These are phyloP conservation scores for Biston stratarius DNA, from an alignment of 2,888 invertebrate species.

Conservation along the genomic window DNA sequence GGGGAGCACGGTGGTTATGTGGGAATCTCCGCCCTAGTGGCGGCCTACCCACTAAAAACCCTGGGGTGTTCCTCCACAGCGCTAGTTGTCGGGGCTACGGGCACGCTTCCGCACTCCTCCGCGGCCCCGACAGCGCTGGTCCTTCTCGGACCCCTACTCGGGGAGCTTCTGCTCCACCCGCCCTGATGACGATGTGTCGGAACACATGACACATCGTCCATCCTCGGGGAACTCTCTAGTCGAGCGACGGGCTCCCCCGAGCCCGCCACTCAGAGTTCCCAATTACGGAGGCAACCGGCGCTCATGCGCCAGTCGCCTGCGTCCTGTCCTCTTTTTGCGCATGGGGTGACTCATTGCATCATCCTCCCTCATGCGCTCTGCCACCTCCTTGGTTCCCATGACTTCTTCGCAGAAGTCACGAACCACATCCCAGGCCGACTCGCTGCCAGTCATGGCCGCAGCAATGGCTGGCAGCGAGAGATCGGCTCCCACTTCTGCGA, in stretches of 20 bases:
- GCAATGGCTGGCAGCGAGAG: too few species aligned
- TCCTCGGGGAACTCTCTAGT: neutral
- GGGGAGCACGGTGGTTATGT: too few species aligned
- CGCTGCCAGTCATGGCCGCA: too few species aligned
- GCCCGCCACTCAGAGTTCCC: constrained; percentile 2
- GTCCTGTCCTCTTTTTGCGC: neutral
- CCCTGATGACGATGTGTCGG: neutral
- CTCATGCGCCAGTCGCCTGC: neutral
- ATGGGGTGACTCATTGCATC: neutral
- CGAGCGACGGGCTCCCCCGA: neutral
- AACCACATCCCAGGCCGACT: too few species aligned
- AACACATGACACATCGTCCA: neutral
- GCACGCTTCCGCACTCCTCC: too few species aligned
- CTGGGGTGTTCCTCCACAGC: too few species aligned
- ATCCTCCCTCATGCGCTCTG: neutral
- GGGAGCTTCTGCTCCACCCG: neutral
- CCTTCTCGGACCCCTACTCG: neutral
- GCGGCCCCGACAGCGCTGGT: neutral
- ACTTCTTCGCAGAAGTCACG: too few species aligned
- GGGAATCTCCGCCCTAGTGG: too few species aligned
- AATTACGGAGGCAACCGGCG: neutral
- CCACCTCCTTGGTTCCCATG: too few species aligned
- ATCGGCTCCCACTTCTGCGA: too few species aligned
- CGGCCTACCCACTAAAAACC: too few species aligned
- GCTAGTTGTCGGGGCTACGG: too few species aligned